These are phyloP conservation scores for Ciconia nigra DNA, from an alignment of 2,797 vertebrate species.

Conservation along the genomic window DNA sequence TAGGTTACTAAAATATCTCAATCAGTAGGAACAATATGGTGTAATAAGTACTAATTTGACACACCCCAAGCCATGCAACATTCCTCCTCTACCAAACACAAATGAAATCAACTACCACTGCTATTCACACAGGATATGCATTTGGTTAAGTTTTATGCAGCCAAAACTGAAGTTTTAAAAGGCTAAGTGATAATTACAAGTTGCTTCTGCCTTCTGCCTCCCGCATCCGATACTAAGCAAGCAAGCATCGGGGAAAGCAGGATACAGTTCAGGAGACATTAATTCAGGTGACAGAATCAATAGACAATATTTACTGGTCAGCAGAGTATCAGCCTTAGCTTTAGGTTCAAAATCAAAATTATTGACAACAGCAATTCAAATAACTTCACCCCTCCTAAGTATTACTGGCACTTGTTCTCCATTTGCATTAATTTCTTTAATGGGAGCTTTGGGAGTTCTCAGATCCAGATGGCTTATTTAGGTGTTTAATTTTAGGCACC, in stretches of 20 bases:
- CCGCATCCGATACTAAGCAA: background rate
- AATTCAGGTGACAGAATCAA: constrained; percentile 10
- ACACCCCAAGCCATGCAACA: background rate
- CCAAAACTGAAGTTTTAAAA: background rate
- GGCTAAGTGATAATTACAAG: background rate
- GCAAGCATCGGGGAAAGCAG: background rate
- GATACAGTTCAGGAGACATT: background rate
- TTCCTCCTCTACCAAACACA: background rate
- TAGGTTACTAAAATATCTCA: constrained; percentile 21
- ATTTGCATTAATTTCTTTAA: background rate
- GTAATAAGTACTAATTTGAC: background rate
- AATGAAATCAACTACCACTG: background rate
- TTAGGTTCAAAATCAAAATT: background rate
- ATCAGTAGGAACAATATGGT: background rate
- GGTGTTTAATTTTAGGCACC: background rate
- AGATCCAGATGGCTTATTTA: background rate
- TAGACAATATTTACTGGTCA: constrained; percentile 5
- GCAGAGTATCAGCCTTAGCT: background rate
- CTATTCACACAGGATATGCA: background rate
- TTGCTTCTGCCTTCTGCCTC: background rate
- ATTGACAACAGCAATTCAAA: background rate
- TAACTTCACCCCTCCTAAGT: background rate
- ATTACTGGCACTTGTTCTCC: background rate
- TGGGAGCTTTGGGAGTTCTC: background rate
- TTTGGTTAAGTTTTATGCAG: background rate